phyloP scores from a whole-genome alignment of 2,797 vertebrate species.

The Macroramphosus scolopax region DNA sequence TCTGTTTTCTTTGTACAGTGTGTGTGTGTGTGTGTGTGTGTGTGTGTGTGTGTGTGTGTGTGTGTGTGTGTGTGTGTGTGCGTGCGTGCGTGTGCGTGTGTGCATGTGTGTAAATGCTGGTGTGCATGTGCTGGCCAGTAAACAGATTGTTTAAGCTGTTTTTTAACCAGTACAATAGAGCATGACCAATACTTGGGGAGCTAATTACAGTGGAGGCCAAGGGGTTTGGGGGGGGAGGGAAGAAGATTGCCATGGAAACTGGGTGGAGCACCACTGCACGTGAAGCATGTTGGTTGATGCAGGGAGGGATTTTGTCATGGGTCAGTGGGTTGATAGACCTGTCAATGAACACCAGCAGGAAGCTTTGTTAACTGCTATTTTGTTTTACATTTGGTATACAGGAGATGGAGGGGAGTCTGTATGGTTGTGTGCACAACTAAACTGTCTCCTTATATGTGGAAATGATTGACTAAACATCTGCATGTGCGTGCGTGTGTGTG shows the following conservation, averaged over 20 bases:
- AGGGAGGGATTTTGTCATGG: constrained; percentile 20
- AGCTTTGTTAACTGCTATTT: constrained; percentile 8
- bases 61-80: too few species aligned
- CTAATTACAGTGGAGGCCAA: constrained; percentile 48
- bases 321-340: constrained; percentile 30
- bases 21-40: too few species aligned
- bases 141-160: constrained; percentile 14
- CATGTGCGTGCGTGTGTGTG: too few species aligned
- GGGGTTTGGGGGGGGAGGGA: constrained; percentile 17
- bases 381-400: too few species aligned
- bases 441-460: constrained; percentile 4
- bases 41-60: too few species aligned
- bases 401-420: too few species aligned
- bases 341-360: constrained; percentile 11
- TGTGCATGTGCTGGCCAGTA: neutral
- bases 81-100: too few species aligned
- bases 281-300: constrained; percentile 5
- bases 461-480: too few species aligned
- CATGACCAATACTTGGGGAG: constrained; percentile 36
- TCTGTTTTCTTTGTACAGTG: too few species aligned
- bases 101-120: neutral
- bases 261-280: constrained; percentile 39
- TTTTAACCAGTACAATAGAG: constrained; percentile 29
- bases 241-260: constrained; percentile 54
- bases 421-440: constrained; percentile 4